A percentile compares a stretch with the other conserved stretches of the same genome.
Conservation (phyloP, 2,888 invertebrate species). For the Acleris literana region DNA sequence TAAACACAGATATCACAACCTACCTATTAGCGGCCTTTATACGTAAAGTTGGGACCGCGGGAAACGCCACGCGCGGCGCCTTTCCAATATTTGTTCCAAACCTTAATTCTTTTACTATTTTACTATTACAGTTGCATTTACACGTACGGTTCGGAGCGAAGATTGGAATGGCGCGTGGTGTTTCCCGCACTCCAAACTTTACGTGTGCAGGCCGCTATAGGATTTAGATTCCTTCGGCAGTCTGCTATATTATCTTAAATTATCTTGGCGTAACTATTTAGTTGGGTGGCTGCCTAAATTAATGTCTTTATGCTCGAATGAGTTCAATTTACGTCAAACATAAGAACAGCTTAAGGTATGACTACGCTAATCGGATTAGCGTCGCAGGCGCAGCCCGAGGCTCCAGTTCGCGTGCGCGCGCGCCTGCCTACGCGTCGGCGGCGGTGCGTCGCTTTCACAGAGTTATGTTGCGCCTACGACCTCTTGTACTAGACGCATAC, state of each 20-base stretch:
- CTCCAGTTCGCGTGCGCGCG: constrained; percentile 51
- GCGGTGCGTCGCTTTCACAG: constrained; percentile 68
- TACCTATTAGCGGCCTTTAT: too few relatives aligned
- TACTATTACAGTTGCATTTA: too few relatives aligned
- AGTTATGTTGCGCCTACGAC: constrained; percentile 68
- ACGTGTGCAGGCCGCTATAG: too few relatives aligned
- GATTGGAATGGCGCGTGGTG: too few relatives aligned
- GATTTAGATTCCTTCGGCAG: constrained; percentile 11
- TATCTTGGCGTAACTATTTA: constrained; percentile 26
- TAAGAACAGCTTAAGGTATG: constrained; percentile 45
- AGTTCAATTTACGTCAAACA: constrained; percentile 50
- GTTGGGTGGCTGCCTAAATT: constrained; percentile 42
- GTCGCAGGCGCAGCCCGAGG: constrained; percentile 48
- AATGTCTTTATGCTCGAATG: constrained; percentile 49
- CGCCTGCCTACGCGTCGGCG: constrained; percentile 65
- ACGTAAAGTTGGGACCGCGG: too few relatives aligned
- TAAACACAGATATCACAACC: background rate
- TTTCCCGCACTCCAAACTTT: too few relatives aligned
- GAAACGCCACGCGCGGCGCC: too few relatives aligned
- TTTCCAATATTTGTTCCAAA: too few relatives aligned
- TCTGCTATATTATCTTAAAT: constrained; percentile 29
- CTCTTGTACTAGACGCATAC: constrained; percentile 38
- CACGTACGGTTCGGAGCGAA: too few relatives aligned
- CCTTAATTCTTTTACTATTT: too few relatives aligned
- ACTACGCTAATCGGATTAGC: constrained; percentile 70